Evolutionary conservation across 23 tunicate genomes (phyloP).

Genomic region (Oikopleura vanhoeffeni): DNA sequence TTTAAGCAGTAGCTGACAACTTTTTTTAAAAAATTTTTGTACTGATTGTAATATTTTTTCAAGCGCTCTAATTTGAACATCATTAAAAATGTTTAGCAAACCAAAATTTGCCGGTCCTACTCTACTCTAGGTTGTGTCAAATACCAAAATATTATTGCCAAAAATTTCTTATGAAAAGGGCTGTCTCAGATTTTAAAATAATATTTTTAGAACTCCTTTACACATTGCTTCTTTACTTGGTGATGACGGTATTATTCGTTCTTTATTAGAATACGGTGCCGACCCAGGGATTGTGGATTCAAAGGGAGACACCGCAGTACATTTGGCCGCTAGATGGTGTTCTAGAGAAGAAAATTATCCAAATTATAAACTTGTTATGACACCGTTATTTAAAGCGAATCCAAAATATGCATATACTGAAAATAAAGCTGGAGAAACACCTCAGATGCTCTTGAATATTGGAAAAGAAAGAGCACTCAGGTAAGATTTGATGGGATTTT

Average conservation of each 20-base stretch:
- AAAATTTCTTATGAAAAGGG: too few relatives aligned
- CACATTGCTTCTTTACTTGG: slow-evolving; percentile 72
- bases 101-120: too few relatives aligned
- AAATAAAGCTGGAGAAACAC: slow-evolving; percentile 47
- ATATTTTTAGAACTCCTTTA: slow-evolving; percentile 56
- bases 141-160: too few relatives aligned
- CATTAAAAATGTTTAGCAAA: too few relatives aligned
- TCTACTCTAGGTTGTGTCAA: too few relatives aligned
- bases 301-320: slow-evolving; percentile 53
- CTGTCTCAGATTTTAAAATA: too few relatives aligned
- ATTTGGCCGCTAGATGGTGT: slow-evolving; percentile 58
- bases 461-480: slow-evolving; percentile 16
- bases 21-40: too few relatives aligned
- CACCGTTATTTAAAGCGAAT: slow-evolving; percentile 30
- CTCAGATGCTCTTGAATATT: slow-evolving; percentile 17
- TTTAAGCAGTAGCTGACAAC: too few relatives aligned
- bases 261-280: slow-evolving; percentile 45
- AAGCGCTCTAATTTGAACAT: too few relatives aligned
- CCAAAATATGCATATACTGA: slow-evolving; percentile 24
- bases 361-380: slow-evolving; percentile 39
- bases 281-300: slow-evolving; percentile 21
- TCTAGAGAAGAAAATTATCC: slow-evolving; percentile 39
- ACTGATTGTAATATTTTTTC: too few relatives aligned
- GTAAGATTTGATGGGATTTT: too few relatives aligned
- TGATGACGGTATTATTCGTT: slow-evolving; percentile 58